phyloP scores from a whole-genome alignment of 2,113 vertebrate species.

The Silurus glanis region DNA sequence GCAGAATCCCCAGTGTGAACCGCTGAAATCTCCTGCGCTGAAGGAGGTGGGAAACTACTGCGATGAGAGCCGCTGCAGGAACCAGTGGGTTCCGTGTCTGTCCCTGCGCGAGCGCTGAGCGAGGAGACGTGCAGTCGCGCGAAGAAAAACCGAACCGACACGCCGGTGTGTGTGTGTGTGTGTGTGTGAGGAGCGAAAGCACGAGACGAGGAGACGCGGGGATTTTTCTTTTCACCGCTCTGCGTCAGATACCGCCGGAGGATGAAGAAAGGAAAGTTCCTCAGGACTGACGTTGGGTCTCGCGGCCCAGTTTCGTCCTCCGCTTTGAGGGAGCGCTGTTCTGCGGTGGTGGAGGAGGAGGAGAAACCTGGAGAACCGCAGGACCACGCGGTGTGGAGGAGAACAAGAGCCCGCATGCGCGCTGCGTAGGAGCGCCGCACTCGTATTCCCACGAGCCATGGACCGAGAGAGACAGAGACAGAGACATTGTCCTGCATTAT shows the following conservation, averaged over 20 bases:
- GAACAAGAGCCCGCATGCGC: conserved; percentile 25
- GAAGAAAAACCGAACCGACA: conserved; percentile 30
- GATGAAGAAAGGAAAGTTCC: conserved; percentile 36
- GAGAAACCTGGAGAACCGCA: conserved; percentile 4
- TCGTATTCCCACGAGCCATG: conserved; percentile 23
- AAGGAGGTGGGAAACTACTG: conserved; percentile 85
- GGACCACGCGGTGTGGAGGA: conserved; percentile 8
- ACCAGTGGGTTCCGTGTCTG: conserved; percentile 88
- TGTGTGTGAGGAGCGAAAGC: conserved; percentile 1
- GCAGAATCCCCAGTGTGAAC: conserved; percentile 82
- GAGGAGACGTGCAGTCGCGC: not conserved
- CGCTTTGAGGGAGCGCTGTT: conserved; percentile 20
- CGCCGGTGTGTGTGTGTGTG: not conserved
- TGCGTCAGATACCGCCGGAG: conserved; percentile 34
- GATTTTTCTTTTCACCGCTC: conserved; percentile 41
- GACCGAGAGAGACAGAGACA: not conserved
- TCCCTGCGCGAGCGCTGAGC: conserved; percentile 83
- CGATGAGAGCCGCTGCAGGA: conserved; percentile 81
- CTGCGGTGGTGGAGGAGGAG: conserved; percentile 33
- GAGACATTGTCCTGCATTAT: conserved; percentile 7
- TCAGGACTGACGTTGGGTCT: conserved; percentile 35
- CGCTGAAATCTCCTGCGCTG: conserved; percentile 79
- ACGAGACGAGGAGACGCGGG: conserved; percentile 19
- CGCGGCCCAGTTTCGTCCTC: conserved; percentile 43
- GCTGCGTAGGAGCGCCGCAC: conserved; percentile 40